These are phyloP conservation scores for Scaptomyza tumidula DNA, from an alignment of 2,888 invertebrate genomes.

Conservation along the genomic window DNA sequence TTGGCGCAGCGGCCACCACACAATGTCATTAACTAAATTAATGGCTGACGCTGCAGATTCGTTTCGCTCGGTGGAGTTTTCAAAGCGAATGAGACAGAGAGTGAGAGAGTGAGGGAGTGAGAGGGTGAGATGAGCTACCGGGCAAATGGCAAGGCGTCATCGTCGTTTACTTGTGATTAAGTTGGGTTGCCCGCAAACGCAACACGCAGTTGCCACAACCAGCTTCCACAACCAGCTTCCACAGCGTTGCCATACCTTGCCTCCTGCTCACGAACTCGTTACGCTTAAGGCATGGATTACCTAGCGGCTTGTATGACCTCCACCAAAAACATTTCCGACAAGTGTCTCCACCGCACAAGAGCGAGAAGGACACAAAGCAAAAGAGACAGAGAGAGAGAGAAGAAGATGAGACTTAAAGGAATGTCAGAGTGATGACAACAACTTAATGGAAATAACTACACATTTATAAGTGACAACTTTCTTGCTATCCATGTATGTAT, in stretches of 20 bases:
- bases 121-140: background rate
- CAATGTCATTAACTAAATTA: conserved; percentile 80
- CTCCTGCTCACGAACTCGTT: background rate
- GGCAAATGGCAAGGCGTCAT: conserved; percentile 47
- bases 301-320: conserved; percentile 59
- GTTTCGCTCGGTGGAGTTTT: background rate
- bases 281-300: conserved; percentile 58
- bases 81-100: background rate
- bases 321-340: conserved; percentile 51
- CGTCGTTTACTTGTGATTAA: conserved; percentile 77
- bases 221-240: background rate
- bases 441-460: conserved; percentile 79
- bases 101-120: background rate
- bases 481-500: conserved; percentile 22
- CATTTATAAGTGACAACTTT: conserved; percentile 79
- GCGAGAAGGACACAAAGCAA: too few relatives aligned
- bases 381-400: background rate
- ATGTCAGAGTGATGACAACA: conserved; percentile 78
- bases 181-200: conserved; percentile 60
- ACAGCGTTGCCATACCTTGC: background rate
- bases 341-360: conserved; percentile 30
- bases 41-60: conserved; percentile 79
- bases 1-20: conserved; percentile 77
- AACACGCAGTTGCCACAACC: conserved; percentile 2
- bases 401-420: conserved; percentile 69